Conservation (phyloP, 2,888 invertebrate species). For the Agonopterix alstromeriana region DNA sequence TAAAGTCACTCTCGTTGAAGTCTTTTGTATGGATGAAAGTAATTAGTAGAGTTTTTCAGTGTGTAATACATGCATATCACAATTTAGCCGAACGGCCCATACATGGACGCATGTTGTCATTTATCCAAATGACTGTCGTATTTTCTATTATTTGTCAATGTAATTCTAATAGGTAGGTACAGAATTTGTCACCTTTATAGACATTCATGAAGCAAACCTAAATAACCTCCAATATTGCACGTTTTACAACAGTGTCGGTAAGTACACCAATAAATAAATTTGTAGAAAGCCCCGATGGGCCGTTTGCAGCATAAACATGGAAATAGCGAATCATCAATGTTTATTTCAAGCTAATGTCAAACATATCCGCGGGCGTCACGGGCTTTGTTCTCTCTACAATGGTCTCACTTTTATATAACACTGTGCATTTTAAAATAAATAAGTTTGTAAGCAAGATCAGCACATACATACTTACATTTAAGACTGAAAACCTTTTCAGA, state of each 20-base stretch:
- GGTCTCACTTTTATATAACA: slow-evolving; percentile 6
- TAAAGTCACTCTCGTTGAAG: too few species aligned
- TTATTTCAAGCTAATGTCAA: slow-evolving; percentile 64
- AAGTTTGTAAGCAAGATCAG: neutral
- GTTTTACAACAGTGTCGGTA: slow-evolving; percentile 21
- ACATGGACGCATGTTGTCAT: too few species aligned
- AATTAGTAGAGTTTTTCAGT: too few species aligned
- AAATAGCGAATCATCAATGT: slow-evolving; percentile 59
- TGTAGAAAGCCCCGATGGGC: slow-evolving; percentile 31
- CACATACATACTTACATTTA: too few species aligned
- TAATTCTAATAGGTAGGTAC: too few species aligned
- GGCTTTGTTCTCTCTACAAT: slow-evolving; percentile 29
- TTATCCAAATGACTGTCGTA: too few species aligned
- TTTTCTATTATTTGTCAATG: too few species aligned
- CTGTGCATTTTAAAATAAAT: neutral
- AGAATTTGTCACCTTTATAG: too few species aligned
- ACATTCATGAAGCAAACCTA: neutral
- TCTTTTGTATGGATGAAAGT: too few species aligned
- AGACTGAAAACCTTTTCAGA: too few species aligned
- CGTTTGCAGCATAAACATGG: slow-evolving; percentile 36
- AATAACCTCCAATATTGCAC: neutral
- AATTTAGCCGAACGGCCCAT: too few species aligned
- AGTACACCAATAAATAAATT: slow-evolving; percentile 30
- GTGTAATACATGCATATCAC: too few species aligned
- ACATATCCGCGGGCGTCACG: slow-evolving; percentile 50